Conservation (phyloP, 2,797 vertebrate genomes). For the Amphiprion clarkii region DNA sequence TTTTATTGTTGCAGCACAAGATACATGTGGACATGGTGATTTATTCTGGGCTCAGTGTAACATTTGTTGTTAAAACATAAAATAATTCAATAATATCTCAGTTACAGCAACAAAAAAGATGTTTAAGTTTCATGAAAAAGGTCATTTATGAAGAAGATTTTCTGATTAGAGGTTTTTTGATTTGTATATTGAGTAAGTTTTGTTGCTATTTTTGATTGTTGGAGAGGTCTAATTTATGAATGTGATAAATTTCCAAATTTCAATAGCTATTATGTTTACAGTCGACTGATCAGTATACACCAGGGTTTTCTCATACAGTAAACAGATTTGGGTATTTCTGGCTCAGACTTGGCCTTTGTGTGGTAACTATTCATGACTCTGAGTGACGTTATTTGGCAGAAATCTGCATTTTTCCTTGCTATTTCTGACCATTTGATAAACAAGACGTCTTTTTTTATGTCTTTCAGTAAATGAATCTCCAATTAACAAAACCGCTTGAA, state of each 20-base stretch:
- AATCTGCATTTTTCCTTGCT: too few species aligned
- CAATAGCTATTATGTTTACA: background rate
- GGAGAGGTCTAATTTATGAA: conserved; percentile 8
- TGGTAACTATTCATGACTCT: too few species aligned
- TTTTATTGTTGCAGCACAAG: conserved; percentile 20
- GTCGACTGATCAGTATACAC: too few species aligned
- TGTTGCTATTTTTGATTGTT: background rate
- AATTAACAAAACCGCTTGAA: background rate
- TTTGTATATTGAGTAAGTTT: background rate
- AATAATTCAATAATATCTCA: background rate
- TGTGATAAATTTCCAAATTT: background rate
- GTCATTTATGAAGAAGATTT: too few species aligned
- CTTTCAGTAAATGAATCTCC: too few species aligned
- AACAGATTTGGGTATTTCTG: background rate
- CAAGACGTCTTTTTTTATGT: too few species aligned
- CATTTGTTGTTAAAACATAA: background rate
- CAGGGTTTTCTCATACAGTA: conserved; percentile 1
- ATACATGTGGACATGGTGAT: background rate
- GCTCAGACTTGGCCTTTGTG: too few species aligned
- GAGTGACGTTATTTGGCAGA: too few species aligned
- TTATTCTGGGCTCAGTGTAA: background rate
- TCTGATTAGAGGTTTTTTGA: background rate
- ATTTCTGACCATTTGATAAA: too few species aligned
- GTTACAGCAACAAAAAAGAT: background rate
- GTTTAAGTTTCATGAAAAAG: too few species aligned